phyloP scores from a whole-genome alignment of 2,113 vertebrate genomes.

The Colossoma macropomum region DNA sequence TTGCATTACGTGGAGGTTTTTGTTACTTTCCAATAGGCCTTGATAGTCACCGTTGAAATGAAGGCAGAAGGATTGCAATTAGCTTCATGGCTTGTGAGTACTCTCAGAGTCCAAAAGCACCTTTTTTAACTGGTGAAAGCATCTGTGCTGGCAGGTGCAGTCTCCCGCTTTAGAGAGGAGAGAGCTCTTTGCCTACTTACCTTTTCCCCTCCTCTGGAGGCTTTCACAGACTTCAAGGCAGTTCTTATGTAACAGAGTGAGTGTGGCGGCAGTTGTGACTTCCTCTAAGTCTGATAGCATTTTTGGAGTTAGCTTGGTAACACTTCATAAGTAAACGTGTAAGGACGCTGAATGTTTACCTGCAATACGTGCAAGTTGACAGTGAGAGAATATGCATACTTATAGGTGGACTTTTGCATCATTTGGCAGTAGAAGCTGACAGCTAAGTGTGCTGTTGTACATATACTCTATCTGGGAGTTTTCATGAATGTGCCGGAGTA shows the following conservation, averaged over 20 bases:
- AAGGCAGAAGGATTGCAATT: not conserved
- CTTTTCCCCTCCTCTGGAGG: conserved; percentile 22
- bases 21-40: not conserved
- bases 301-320: conserved; percentile 22
- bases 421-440: conserved; percentile 24
- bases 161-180: not conserved
- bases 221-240: conserved; percentile 42
- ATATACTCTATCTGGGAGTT: conserved; percentile 16
- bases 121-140: not conserved
- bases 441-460: not conserved
- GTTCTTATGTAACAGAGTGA: conserved; percentile 50
- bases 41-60: conserved; percentile 2
- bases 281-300: conserved; percentile 30
- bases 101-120: not conserved
- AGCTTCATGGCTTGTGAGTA: not conserved
- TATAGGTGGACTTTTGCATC: not conserved
- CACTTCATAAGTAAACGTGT: not conserved
- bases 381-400: conserved; percentile 9
- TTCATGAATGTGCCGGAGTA: conserved; percentile 40
- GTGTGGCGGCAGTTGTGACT: conserved; percentile 25
- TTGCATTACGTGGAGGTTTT: not conserved
- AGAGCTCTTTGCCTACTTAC: not conserved
- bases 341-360: not conserved
- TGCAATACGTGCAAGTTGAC: not conserved
- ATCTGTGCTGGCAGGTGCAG: conserved; percentile 27